phyloP scores from a whole-genome alignment of 2,113 vertebrate species.

The Saccopteryx bilineata region DNA sequence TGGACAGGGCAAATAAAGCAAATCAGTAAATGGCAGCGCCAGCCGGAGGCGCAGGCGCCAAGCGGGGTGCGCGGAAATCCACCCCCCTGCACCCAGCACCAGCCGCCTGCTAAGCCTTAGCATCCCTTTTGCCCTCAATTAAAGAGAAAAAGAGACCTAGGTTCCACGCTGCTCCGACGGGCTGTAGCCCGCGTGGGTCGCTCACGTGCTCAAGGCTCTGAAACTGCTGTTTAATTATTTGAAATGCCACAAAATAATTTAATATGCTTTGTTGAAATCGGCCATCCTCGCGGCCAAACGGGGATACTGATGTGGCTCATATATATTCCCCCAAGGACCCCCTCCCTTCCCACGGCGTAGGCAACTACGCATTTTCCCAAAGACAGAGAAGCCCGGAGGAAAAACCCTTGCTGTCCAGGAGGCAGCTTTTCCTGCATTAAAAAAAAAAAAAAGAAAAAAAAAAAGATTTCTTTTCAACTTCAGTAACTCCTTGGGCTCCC shows the following conservation, averaged over 20 bases:
- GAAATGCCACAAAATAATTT: slow-evolving; percentile 61
- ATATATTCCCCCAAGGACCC: background rate
- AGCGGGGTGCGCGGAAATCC: fast-evolving
- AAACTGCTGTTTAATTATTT: slow-evolving; percentile 55
- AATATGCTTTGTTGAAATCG: slow-evolving; percentile 71
- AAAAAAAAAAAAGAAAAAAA: background rate
- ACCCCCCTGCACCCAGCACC: fast-evolving
- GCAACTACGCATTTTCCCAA: background rate
- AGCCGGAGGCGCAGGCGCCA: fast-evolving
- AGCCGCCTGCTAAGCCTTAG: fast-evolving
- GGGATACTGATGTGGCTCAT: slow-evolving; percentile 24
- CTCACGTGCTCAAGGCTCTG: background rate
- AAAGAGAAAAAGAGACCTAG: background rate
- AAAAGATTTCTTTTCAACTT: background rate
- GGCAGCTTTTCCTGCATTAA: background rate
- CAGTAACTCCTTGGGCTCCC: fast-evolving
- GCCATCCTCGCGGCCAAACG: background rate
- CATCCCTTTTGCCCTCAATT: background rate
- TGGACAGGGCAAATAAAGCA: slow-evolving; percentile 71
- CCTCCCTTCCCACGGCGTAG: fast-evolving
- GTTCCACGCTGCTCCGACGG: fast-evolving
- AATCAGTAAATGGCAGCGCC: background rate
- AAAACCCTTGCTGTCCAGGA: fast-evolving
- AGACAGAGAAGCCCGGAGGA: background rate
- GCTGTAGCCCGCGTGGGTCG: background rate